Base-by-base conservation (phyloP, 2,113 vertebrate species). In the Empidonax traillii region DNA sequence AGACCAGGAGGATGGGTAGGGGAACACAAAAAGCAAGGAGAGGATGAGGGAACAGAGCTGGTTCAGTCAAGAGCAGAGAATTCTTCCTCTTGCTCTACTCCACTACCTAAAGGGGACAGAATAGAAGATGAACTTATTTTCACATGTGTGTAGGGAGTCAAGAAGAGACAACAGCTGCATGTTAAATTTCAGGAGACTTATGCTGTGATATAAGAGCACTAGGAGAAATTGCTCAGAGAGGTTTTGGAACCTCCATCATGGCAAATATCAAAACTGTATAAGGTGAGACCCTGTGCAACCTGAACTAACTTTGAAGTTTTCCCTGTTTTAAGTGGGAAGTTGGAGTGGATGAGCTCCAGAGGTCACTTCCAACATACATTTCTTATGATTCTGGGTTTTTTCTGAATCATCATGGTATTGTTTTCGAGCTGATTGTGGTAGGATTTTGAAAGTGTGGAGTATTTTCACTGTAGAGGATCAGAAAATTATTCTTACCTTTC, bases 211-310 rank as follows among this genome's bases (percentile, higher is more conserved):
- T 49, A 35, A 49, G 30, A 71, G 7, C 18, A 35, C 15, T 3
- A 23, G 21, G 7, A 49, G 8, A 83, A 65, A 53, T 33, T 69
- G 9, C 8, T 11, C 15, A n/a, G 17, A 66, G 12, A 78, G 17
- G 2, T 53, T 73, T 73, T 31, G 14, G 12, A 74, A 65, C 28
- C 5, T 43, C 4, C 7, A 35, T 35, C 21, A 15, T 49, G 58
- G n/a, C 17, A 74, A 58, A 49, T 78, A 69, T 83, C 66, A 31
- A 22, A 78, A 69, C 44, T 30, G n/a, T 24, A 10, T 44, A 46
- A 0, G 0, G 6, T 73, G 37, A 68, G 27, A 3, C 7, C 23
- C 14, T 56, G 41, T 33, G 44, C 33, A 62, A 25, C 27, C 12
- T 44, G 39, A 73, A 44, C 3, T 10, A 63, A 4, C 18, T 44